Percentiles rank a stretch among this genome's conserved stretches.
Conservation (phyloP, 2,113 vertebrate genomes). For the Sturnira hondurensis region DNA sequence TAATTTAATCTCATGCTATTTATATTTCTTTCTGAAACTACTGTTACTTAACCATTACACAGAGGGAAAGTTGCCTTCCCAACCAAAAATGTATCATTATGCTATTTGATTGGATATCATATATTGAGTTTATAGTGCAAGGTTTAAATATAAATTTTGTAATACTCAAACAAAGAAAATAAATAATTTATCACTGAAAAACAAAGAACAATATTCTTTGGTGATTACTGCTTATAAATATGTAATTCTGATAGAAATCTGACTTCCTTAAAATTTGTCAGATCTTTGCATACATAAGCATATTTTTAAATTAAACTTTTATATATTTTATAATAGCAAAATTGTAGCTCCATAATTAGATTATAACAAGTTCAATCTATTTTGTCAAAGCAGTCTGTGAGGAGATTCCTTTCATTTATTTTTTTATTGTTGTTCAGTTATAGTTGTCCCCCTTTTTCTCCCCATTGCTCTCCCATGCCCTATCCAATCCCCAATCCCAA, state of each 20-base stretch:
- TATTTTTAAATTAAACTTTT: neutral
- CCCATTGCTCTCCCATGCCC: no score
- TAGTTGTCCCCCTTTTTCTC: no score
- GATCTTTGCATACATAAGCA: neutral
- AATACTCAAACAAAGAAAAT: neutral
- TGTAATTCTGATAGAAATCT: neutral
- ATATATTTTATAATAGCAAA: neutral
- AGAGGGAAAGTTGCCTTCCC: neutral
- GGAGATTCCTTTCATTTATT: neutral
- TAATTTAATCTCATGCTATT: constrained; percentile 18
- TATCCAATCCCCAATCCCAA: no score
- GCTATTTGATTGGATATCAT: neutral
- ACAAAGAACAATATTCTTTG: neutral
- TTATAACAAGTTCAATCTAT: constrained; percentile 31
- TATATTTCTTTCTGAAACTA: neutral
- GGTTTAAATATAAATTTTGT: neutral
- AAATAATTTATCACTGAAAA: constrained; percentile 30
- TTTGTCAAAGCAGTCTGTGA: neutral
- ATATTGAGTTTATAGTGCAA: neutral
- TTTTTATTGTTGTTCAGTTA: no score
- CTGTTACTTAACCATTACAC: neutral
- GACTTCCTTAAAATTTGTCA: neutral
- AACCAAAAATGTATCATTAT: neutral
- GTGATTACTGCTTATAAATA: constrained; percentile 35
- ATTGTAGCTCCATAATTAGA: neutral